phyloP scores from a whole-genome alignment of 2,888 invertebrate genomes.

The Rhagophthalmus giganteus region DNA sequence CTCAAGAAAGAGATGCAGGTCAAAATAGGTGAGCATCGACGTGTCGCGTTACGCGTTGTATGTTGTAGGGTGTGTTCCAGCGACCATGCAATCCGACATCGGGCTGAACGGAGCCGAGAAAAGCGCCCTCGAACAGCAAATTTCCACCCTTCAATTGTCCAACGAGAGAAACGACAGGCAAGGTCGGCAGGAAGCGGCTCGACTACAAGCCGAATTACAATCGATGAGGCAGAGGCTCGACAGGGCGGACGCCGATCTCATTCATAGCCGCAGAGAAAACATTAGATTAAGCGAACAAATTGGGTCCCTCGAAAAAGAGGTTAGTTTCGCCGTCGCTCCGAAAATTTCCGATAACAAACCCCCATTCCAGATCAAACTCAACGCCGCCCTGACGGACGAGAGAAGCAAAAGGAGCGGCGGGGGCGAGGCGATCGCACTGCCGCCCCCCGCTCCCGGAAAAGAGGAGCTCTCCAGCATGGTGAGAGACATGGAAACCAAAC shows the following conservation, averaged over 20 bases:
- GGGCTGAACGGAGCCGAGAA: slow-evolving; percentile 77
- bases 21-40: slow-evolving; percentile 71
- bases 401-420: slow-evolving; percentile 42
- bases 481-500: slow-evolving; percentile 79
- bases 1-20: slow-evolving; percentile 77
- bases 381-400: slow-evolving; percentile 50
- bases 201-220: slow-evolving; percentile 75
- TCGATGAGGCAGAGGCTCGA: slow-evolving; percentile 77
- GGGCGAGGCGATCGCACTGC: slow-evolving; percentile 45
- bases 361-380: slow-evolving; percentile 46
- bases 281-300: slow-evolving; percentile 77
- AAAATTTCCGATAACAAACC: background rate
- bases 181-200: slow-evolving; percentile 72
- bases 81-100: slow-evolving; percentile 75
- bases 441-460: slow-evolving; percentile 54
- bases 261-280: slow-evolving; percentile 80
- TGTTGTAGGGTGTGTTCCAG: no score
- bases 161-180: slow-evolving; percentile 76
- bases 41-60: no score
- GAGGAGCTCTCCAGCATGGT: slow-evolving; percentile 75
- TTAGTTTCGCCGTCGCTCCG: slow-evolving; percentile 44
- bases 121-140: slow-evolving; percentile 77
- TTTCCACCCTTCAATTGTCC: slow-evolving; percentile 66
- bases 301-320: slow-evolving; percentile 80
- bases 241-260: slow-evolving; percentile 77